These are phyloP conservation scores for Radopholus similis DNA, from an alignment of 1,140 invertebrate genomes.

Conservation along the genomic window DNA sequence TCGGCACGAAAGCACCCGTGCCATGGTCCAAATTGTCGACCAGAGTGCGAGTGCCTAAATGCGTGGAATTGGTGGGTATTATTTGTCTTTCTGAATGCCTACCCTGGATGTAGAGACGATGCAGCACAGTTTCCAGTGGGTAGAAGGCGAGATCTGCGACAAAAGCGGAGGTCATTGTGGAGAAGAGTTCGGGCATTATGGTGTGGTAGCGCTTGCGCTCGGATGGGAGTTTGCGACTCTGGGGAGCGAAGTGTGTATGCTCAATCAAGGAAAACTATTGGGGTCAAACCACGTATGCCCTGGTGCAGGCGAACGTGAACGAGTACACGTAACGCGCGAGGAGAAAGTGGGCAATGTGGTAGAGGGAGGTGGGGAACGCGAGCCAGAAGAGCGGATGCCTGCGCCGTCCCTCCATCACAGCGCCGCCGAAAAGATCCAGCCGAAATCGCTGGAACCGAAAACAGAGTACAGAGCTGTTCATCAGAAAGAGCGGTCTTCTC, in stretches of 20 bases:
- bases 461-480: background rate
- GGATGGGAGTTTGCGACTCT: constrained; percentile 29
- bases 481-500: background rate
- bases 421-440: constrained; percentile 33
- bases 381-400: constrained; percentile 31
- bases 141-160: constrained; percentile 39
- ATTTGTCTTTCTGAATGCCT: background rate
- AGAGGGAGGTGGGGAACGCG: constrained; percentile 22
- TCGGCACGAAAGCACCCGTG: constrained; percentile 24
- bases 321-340: constrained; percentile 30
- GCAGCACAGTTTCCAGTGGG: constrained; percentile 43
- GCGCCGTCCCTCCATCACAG: constrained; percentile 17
- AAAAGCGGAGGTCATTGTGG: constrained; percentile 28
- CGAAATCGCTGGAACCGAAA: constrained; percentile 18
- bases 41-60: constrained; percentile 37
- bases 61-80: background rate
- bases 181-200: constrained; percentile 42
- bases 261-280: constrained; percentile 14
- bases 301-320: constrained; percentile 31
- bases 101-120: constrained; percentile 44
- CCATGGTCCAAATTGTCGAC: constrained; percentile 47
- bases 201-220: constrained; percentile 40
- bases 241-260: background rate
- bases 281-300: constrained; percentile 40
- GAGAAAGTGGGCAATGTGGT: constrained; percentile 32